These are phyloP conservation scores for Catajapyx aquilonaris DNA, from an alignment of 1,140 invertebrate species.

Conservation along the genomic window DNA sequence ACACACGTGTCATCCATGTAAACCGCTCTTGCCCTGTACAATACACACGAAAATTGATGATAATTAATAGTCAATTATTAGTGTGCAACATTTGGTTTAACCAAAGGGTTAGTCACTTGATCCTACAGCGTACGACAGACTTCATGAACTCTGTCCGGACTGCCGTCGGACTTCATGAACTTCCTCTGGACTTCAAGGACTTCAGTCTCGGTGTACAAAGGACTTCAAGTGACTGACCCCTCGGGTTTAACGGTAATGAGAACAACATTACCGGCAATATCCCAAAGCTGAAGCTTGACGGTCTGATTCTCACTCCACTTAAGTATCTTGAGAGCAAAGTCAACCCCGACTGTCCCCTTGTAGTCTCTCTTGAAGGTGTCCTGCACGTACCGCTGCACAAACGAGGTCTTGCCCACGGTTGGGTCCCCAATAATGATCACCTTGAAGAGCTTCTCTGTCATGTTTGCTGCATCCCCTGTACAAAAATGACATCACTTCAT, in stretches of 20 bases:
- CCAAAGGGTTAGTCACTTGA: no score
- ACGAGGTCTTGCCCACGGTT: slow-evolving; percentile 29
- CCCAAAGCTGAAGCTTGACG: slow-evolving; percentile 35
- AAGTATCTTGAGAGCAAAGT: slow-evolving; percentile 36
- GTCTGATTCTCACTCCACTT: slow-evolving; percentile 30
- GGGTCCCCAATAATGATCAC: slow-evolving; percentile 30
- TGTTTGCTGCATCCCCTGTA: slow-evolving; percentile 2
- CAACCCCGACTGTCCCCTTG: slow-evolving; percentile 31
- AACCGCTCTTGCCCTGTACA: slow-evolving; percentile 39
- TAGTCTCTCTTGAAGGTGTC: slow-evolving; percentile 25
- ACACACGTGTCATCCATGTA: slow-evolving; percentile 37
- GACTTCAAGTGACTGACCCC: not conserved
- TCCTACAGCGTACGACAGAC: no score
- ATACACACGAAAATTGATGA: no score
- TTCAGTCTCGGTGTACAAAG: slow-evolving; percentile 1
- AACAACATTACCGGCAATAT: slow-evolving; percentile 27
- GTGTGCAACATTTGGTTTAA: no score
- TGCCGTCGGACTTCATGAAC: no score
- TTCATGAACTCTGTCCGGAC: no score
- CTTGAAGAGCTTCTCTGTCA: slow-evolving; percentile 26
- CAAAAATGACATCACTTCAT: no score
- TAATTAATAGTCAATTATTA: no score
- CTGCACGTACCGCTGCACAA: slow-evolving; percentile 28
- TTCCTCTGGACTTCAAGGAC: no score
- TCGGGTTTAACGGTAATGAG: slow-evolving; percentile 1